phyloP scores from a whole-genome alignment of 2,797 vertebrate genomes.

The Urocyon cinereoargenteus region DNA sequence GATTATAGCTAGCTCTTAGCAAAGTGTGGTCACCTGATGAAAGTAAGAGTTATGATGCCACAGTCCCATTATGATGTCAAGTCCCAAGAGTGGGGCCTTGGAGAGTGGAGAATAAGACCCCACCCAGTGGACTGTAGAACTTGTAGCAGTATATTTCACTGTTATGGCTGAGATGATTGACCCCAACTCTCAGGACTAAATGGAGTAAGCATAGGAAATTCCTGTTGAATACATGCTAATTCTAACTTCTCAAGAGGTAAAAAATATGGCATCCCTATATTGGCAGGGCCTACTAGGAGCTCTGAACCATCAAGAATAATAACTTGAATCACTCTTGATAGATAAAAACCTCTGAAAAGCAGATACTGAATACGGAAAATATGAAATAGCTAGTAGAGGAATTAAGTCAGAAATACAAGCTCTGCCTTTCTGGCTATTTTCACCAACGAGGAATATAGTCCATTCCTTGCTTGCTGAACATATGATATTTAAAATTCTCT shows the following conservation, averaged over 20 bases:
- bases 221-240: not conserved
- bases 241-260: not conserved
- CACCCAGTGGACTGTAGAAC: not conserved
- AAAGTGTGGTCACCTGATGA: not conserved
- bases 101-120: not conserved
- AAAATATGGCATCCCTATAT: not conserved
- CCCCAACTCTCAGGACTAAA: not conserved
- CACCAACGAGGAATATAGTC: not conserved
- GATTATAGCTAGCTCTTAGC: not conserved
- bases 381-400: not conserved
- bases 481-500: not conserved
- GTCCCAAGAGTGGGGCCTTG: not conserved
- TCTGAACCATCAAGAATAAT: not conserved
- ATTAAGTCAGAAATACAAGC: not conserved
- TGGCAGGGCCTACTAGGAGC: not conserved
- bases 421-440: not conserved
- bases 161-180: not conserved
- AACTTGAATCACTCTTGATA: not conserved
- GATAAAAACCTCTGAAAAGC: not conserved
- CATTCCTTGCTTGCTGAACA: not conserved
- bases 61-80: not conserved
- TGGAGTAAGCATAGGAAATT: not conserved
- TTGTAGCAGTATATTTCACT: not conserved
- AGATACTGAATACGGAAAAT: not conserved
- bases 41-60: not conserved